phyloP scores from a whole-genome alignment of 2,888 invertebrate genomes.

The Spilarctia lutea region DNA sequence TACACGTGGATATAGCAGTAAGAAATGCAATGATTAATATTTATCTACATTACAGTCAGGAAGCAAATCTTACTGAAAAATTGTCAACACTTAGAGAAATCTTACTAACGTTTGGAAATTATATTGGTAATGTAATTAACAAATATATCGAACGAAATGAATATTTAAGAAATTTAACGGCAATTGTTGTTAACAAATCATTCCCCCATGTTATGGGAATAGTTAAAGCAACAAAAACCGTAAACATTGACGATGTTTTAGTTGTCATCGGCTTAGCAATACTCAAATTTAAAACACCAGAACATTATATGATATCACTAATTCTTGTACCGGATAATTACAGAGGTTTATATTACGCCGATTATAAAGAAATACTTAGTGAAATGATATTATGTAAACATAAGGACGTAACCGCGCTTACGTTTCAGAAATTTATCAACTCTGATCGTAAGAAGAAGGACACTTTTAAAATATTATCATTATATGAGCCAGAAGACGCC shows the following conservation, averaged over 20 bases:
- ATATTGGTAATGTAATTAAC: slow-evolving; percentile 48
- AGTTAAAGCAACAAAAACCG: not conserved
- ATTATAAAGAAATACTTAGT: slow-evolving; percentile 39
- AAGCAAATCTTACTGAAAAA: slow-evolving; percentile 6
- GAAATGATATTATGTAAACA: slow-evolving; percentile 47
- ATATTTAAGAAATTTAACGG: slow-evolving; percentile 23
- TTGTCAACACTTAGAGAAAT: slow-evolving; percentile 19
- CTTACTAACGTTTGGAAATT: slow-evolving; percentile 43
- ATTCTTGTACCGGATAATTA: slow-evolving; percentile 46
- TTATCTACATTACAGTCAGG: slow-evolving; percentile 15
- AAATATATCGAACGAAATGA: slow-evolving; percentile 42
- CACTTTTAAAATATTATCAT: not conserved
- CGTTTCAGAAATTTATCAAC: slow-evolving; percentile 31
- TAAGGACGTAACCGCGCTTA: slow-evolving; percentile 30
- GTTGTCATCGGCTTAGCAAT: slow-evolving; percentile 23
- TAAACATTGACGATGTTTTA: slow-evolving; percentile 23
- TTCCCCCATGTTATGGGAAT: slow-evolving; percentile 11
- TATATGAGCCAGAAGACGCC: too few species aligned
- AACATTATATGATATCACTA: slow-evolving; percentile 51
- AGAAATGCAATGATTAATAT: slow-evolving; percentile 37
- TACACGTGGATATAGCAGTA: slow-evolving; percentile 45
- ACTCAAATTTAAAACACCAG: slow-evolving; percentile 34
- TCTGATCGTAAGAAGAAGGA: slow-evolving; percentile 36
- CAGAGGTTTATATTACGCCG: slow-evolving; percentile 15
- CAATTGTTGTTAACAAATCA: slow-evolving; percentile 20